Evolutionary conservation across 2,797 vertebrate genomes (phyloP), one percentile per base, ranked within the genome.

Genomic region (Luscinia megarhynchos): DNA sequence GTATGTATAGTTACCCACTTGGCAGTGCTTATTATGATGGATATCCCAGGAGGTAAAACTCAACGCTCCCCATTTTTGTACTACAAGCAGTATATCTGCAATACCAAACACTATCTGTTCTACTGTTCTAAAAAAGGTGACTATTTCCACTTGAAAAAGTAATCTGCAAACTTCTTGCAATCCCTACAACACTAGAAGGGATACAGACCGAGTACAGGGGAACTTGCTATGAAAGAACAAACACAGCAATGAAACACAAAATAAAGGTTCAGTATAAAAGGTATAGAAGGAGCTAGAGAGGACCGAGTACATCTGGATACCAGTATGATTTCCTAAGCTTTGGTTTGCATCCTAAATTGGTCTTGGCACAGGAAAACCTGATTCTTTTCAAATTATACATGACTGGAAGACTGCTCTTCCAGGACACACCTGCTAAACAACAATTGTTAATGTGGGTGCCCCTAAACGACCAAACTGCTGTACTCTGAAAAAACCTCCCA

Each of bases 271-370:
- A 19, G 18, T 6, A 24, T 30, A 69, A 91, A 79, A 77, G 7
- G 9, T 12, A 41, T 0, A 40, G 13, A 29, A 79, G 21, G 11
- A 66, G 5, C 5, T 6, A 34, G 6, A 62, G 22, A 48, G 3
- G 14, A 62, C 12, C 1, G 2, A 72, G 36, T 24, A 22, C 11
- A 40, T 22, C 17, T 64, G n/a, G 4, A 0, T 6, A 72, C 10
- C 20, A 43, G 13, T 23, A n/a, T 19, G 24, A 86, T 66, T 19
- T 80, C 24, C 27, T 32, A 8, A 0, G 2, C 15, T 66, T 53
- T 54, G 29, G 12, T 80, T 80, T 80, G 30, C n/a, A 66, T 34
- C 29, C 14, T 21, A 62, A n/a, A 30, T 4, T n/a, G 21, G 27
- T 58, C 43, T 30, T 26, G 7, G 22, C 79, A 48, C 27, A 59